Evolutionary conservation across 2,113 vertebrate species (phyloP), one percentile per base, ranked within the genome.

Genomic region (Stictonetta naevosa): DNA sequence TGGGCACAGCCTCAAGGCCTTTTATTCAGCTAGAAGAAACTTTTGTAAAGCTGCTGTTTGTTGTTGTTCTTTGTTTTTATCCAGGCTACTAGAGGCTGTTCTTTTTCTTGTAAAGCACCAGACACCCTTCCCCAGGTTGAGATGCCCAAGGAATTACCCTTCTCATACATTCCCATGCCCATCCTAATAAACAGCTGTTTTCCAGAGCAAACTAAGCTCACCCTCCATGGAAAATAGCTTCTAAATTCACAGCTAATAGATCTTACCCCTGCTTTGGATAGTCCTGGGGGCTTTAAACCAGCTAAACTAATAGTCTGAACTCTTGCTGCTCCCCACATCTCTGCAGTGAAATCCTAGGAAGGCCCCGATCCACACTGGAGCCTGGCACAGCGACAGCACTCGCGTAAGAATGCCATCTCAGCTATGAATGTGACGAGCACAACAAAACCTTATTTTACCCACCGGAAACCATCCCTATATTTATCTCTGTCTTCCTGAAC

Each of bases 401-500:
- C 14, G n/a, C 20, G 0, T 50, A 77, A 16, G 2, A 90, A 90
- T 55, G 55, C 75, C 63, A 14, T 74, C 83, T 69, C 76, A 95
- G 79, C 85, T 87, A 83, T 36, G 60, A 86, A 93, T 29, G 46
- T 66, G 50, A 91, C 93, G 58, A 93, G 90, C 91, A 93, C 67
- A 92, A 92, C 83, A 97, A 94, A 94, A 68, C 63, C 90, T 88
- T 20, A 0, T 90, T 91, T 90, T 55, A 91, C 76, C 81, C 87
- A 52, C 82, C 25, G 19, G 85, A 96, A 96, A 28, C 67, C 75
- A 86, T 80, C 71, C 53, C 84, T 94, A 68, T 91, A 90, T 96
- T 95, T 93, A 76, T 87, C 91, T 83, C 75, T 48, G 77, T 85
- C 93, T 93, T 92, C 75, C 84, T 96, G 91, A 89, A 85, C 87